These are phyloP conservation scores for Apodemus speciosus DNA, from an alignment of 2,113 vertebrate species.

Conservation along the genomic window DNA sequence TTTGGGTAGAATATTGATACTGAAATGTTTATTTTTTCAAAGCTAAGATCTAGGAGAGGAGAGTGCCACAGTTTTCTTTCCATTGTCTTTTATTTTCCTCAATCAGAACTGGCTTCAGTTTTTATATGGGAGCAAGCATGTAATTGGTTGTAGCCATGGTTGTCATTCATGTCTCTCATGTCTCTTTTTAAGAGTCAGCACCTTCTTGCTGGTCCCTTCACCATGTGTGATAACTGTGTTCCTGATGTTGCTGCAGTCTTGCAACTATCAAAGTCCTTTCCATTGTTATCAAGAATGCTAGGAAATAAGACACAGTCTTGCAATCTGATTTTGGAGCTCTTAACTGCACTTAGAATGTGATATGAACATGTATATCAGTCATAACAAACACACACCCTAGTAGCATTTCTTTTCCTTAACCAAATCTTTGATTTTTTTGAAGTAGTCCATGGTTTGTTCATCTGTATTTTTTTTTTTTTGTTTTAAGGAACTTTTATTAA, in stretches of 20 bases:
- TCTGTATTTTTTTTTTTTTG: not conserved
- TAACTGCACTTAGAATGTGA: not conserved
- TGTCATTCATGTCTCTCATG: not conserved
- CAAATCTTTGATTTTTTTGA: slow-evolving; percentile 21
- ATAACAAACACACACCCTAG: not conserved
- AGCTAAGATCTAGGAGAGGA: not conserved
- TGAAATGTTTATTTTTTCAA: not conserved
- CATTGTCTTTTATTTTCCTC: not conserved
- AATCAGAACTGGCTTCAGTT: slow-evolving; percentile 9
- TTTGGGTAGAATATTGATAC: not conserved
- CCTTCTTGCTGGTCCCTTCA: no score
- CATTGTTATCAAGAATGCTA: not conserved
- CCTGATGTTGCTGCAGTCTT: not conserved
- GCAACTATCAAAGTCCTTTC: not conserved
- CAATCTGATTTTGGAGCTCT: not conserved
- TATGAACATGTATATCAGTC: not conserved
- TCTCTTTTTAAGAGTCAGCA: not conserved
- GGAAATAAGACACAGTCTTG: not conserved
- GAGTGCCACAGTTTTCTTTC: not conserved
- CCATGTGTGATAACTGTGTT: not conserved
- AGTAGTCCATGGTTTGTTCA: not conserved
- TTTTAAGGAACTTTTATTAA: not conserved
- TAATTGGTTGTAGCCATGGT: not conserved
- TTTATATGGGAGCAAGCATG: not conserved
- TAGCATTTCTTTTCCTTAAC: not conserved